These are phyloP conservation scores for Hydraecia micacea DNA, from an alignment of 2,888 invertebrate genomes.

Conservation along the genomic window DNA sequence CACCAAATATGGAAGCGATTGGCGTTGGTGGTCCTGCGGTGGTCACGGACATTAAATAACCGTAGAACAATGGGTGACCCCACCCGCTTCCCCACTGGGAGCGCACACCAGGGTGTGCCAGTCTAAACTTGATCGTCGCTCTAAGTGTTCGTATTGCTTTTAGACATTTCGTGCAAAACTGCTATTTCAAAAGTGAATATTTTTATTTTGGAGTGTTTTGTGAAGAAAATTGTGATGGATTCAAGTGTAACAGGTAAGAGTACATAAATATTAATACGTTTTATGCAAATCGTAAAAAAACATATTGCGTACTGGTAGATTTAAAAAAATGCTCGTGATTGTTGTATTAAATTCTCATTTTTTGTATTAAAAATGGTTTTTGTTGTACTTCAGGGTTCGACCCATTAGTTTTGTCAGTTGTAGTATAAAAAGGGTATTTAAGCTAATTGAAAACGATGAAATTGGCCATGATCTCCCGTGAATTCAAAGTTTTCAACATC, in stretches of 20 bases:
- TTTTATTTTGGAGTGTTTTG: slow-evolving; percentile 26
- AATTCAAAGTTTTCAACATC: neutral
- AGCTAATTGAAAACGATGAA: neutral
- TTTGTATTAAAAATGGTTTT: neutral
- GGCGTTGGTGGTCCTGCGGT: no score
- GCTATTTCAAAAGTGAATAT: slow-evolving; percentile 14
- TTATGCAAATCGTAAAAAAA: slow-evolving; percentile 1
- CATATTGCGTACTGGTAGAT: neutral
- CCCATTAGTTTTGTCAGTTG: slow-evolving; percentile 1
- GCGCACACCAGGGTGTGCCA: no score
- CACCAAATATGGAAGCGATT: no score
- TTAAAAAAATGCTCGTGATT: slow-evolving; percentile 8
- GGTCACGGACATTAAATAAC: no score
- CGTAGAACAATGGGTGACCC: no score
- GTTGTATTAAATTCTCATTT: neutral
- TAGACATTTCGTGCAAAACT: slow-evolving; percentile 20
- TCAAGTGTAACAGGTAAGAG: slow-evolving; percentile 12
- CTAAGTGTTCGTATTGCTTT: neutral
- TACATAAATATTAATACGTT: slow-evolving; percentile 12
- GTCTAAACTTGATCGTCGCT: no score
- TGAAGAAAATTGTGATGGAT: slow-evolving; percentile 20
- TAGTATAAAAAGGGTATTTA: slow-evolving; percentile 10
- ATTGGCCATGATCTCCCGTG: slow-evolving; percentile 12
- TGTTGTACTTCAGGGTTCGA: slow-evolving; percentile 9
- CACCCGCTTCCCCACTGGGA: no score